Conservation (phyloP, 2,797 vertebrate species). For the Amblyraja radiata region DNA sequence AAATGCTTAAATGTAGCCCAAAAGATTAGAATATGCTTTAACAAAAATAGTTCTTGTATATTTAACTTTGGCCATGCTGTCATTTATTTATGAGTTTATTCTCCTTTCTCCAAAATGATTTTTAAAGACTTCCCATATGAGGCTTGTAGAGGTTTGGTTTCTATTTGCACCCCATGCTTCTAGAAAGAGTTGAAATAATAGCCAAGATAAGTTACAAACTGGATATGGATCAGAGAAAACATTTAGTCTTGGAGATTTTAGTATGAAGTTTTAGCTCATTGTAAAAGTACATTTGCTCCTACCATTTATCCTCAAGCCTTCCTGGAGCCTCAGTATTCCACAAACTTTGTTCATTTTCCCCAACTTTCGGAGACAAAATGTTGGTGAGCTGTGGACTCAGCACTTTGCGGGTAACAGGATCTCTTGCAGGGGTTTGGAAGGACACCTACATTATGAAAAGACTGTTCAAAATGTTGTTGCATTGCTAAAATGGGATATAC, state of each 20-base stretch:
- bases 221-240: too few species aligned
- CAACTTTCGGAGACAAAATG: constrained; percentile 47
- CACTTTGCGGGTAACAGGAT: constrained; percentile 76
- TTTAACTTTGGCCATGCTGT: not conserved
- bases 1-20: not conserved
- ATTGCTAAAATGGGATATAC: not conserved
- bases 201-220: too few species aligned
- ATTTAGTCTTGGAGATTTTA: too few species aligned
- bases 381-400: constrained; percentile 63
- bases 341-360: not conserved
- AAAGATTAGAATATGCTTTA: not conserved
- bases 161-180: too few species aligned
- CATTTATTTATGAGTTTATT: not conserved
- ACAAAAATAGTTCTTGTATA: not conserved
- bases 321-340: not conserved
- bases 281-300: not conserved
- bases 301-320: not conserved
- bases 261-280: not conserved
- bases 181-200: too few species aligned
- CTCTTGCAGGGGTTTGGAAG: constrained; percentile 87
- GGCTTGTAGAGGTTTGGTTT: too few species aligned
- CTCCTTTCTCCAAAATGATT: too few species aligned
- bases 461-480: not conserved
- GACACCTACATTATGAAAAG: constrained; percentile 66
- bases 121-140: too few species aligned